A percentile compares a stretch with the other conserved stretches of the same genome.
Conservation (phyloP, 2,113 vertebrate genomes). For the Ivindomyrus marchei region DNA sequence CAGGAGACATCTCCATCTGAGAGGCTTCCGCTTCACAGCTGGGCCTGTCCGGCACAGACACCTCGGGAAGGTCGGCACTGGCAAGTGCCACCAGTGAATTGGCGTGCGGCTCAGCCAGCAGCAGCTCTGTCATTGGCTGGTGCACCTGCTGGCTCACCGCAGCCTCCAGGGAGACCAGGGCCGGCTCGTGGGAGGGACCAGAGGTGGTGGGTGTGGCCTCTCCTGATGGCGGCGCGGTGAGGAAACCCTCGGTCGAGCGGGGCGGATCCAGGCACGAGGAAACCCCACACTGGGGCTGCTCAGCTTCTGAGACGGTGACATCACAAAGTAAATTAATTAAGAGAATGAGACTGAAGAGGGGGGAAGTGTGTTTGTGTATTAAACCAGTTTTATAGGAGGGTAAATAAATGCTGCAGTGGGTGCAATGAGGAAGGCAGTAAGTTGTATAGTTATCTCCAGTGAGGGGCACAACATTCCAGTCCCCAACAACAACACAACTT, state of each 20-base stretch:
- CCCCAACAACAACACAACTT: slow-evolving; percentile 95
- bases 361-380: neutral
- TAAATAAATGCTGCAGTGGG: slow-evolving; percentile 13
- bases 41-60: slow-evolving; percentile 62
- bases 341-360: neutral
- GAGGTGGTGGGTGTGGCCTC: slow-evolving; percentile 74
- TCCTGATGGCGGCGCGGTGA: slow-evolving; percentile 74
- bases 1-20: slow-evolving; percentile 90
- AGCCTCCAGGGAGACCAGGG: slow-evolving; percentile 72
- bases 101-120: slow-evolving; percentile 63
- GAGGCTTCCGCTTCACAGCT: slow-evolving; percentile 76
- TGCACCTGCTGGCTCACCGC: slow-evolving; percentile 73
- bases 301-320: slow-evolving; percentile 51
- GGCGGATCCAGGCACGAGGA: slow-evolving; percentile 64
- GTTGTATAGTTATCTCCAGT: slow-evolving; percentile 92
- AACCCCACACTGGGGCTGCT: slow-evolving; percentile 56
- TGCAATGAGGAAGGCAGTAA: slow-evolving; percentile 82
- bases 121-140: slow-evolving; percentile 64
- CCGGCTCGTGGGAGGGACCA: slow-evolving; percentile 64
- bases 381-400: neutral
- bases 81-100: slow-evolving; percentile 63
- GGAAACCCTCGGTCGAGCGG: slow-evolving; percentile 73
- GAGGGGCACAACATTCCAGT: slow-evolving; percentile 71
- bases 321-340: neutral
- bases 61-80: slow-evolving; percentile 64